phyloP scores from a whole-genome alignment of 2,113 vertebrate species.

The Eonycteris spelaea region DNA sequence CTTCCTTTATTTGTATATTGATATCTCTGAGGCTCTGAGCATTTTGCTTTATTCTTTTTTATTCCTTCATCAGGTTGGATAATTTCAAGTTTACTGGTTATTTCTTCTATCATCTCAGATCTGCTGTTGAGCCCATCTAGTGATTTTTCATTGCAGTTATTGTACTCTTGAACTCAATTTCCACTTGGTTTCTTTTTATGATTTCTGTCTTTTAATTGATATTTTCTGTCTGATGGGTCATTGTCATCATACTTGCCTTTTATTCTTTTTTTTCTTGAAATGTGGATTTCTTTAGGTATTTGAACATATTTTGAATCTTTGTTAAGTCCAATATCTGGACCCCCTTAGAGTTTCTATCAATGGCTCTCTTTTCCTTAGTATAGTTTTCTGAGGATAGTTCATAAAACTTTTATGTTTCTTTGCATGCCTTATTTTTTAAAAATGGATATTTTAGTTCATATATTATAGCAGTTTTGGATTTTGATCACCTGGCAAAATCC shows the following conservation, averaged over 20 bases:
- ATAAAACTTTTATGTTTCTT: neutral
- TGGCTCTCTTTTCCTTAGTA: neutral
- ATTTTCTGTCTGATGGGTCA: neutral
- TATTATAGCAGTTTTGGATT: neutral
- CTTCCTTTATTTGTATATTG: neutral
- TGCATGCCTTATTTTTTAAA: constrained; percentile 5
- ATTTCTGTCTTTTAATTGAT: neutral
- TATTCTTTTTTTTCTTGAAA: neutral
- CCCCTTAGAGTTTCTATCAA: neutral
- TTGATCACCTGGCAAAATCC: neutral
- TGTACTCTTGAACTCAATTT: constrained; percentile 8
- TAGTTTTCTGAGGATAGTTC: neutral
- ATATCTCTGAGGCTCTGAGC: neutral
- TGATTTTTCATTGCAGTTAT: constrained; percentile 17
- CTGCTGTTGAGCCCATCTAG: neutral
- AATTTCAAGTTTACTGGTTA: neutral
- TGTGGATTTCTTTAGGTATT: neutral
- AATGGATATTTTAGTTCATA: neutral
- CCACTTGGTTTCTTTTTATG: constrained; percentile 16
- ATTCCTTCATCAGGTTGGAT: neutral
- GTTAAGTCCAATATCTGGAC: neutral
- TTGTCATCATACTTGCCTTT: neutral
- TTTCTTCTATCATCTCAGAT: neutral
- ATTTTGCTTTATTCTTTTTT: neutral
- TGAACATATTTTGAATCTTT: neutral